Evolutionary conservation across 2,797 vertebrate genomes (phyloP), one percentile per base, ranked within the genome.

Genomic region (Pantherophis vulpinus): DNA sequence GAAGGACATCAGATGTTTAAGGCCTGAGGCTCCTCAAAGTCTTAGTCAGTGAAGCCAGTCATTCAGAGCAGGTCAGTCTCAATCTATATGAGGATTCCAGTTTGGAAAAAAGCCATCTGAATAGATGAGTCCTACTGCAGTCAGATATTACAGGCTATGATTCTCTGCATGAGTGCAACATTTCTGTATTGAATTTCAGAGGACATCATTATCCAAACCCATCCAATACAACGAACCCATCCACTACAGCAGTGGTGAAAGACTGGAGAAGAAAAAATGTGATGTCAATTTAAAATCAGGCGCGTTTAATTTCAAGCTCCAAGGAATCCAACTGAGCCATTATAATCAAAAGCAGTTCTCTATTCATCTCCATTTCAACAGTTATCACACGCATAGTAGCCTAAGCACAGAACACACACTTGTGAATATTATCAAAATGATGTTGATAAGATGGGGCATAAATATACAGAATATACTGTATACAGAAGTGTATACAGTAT

Each of bases 321-420:
- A 37, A 20, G 14, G 88, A 91, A 90, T 63, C 91, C 91, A 86
- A 55, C 29, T 66, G 91, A 63, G 93, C 93, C 10, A 32, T 61
- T 47, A 74, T 79, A 56, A 70, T 59, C 47, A 42, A 92, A 94
- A 32, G 14, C 86, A 20, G 2, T 20, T 58, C 79, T 90, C 92
- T 90, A 27, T n/a, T 90, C 47, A 66, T 63, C 37, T 92, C 3
- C 1, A 8, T 95, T 91, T 13, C 89, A 63, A 18, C 3, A 13
- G 2, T 54, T 94, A 94, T 95, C 14, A 2, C 83, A 54, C 1
- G 16, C 1, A 1, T 11, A 74, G 59, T 29, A 37, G 11, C 12
- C 55, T 37, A 88, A n/a, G 79, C 89, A 91, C 2, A 1, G 89
- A 88, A 12, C 66, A 1, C 0, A 2, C 90, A 66, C 14, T 51